These are phyloP conservation scores for Standfussiana lucernea DNA, from an alignment of 2,888 invertebrate species.

Conservation along the genomic window DNA sequence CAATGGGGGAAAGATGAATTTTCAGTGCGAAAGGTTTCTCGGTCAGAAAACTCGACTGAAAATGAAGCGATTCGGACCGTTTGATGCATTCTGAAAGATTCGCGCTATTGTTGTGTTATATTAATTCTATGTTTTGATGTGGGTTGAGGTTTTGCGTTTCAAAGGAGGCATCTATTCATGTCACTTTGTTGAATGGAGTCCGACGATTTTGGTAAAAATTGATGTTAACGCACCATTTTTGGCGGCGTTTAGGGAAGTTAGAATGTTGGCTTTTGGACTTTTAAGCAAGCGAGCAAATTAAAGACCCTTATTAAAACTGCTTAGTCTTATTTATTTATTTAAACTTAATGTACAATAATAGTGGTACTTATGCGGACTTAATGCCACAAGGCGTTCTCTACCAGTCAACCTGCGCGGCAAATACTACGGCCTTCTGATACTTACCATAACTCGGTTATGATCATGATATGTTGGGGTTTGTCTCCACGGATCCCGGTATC, in stretches of 20 bases:
- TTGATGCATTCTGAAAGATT: slow-evolving; percentile 78
- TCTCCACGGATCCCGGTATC: too few relatives aligned
- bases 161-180: slow-evolving; percentile 69
- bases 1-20: slow-evolving; percentile 53
- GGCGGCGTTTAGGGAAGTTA: slow-evolving; percentile 17
- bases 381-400: too few relatives aligned
- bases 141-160: slow-evolving; percentile 74
- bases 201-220: slow-evolving; percentile 51
- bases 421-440: background rate
- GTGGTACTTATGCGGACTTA: background rate
- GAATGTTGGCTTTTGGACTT: slow-evolving; percentile 30
- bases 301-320: background rate
- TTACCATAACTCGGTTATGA: background rate
- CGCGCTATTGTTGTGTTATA: slow-evolving; percentile 76
- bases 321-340: background rate
- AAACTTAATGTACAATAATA: too few relatives aligned
- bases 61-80: slow-evolving; percentile 80
- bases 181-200: slow-evolving; percentile 66
- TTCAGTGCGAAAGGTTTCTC: slow-evolving; percentile 14
- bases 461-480: too few relatives aligned
- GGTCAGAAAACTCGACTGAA: slow-evolving; percentile 75
- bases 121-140: slow-evolving; percentile 79
- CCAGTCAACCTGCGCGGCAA: too few relatives aligned
- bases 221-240: slow-evolving; percentile 48
- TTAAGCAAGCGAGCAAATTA: background rate